phyloP scores from a whole-genome alignment of 2,888 invertebrate species.

The Diabrotica balteata region DNA sequence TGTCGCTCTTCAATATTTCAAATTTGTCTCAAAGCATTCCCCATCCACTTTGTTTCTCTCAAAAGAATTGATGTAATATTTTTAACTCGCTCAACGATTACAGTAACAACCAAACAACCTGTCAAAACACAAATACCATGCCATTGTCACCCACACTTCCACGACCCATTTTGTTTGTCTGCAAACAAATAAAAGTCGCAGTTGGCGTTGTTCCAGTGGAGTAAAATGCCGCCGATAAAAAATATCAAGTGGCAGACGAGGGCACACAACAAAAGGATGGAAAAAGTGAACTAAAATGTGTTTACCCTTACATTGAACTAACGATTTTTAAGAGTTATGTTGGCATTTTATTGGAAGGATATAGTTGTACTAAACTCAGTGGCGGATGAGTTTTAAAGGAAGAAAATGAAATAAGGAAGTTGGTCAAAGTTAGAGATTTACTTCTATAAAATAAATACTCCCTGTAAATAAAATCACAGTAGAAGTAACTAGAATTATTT shows the following conservation, averaged over 20 bases:
- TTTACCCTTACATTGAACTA: conserved; percentile 45
- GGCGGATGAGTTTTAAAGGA: not conserved
- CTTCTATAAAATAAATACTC: no score
- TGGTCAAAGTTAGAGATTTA: no score
- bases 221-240: conserved; percentile 43
- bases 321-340: conserved; percentile 43
- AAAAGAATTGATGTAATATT: conserved; percentile 20
- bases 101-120: conserved; percentile 24
- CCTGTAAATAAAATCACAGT: no score
- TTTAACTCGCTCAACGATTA: conserved; percentile 18
- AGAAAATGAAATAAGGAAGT: no score
- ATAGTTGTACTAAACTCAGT: not conserved
- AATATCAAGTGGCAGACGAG: conserved; percentile 41
- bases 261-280: conserved; percentile 40
- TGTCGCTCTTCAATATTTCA: no score
- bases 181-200: conserved; percentile 46
- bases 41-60: not conserved
- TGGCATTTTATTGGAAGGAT: conserved; percentile 40
- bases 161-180: conserved; percentile 29
- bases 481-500: no score
- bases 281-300: conserved; percentile 44
- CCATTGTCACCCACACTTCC: conserved; percentile 30
- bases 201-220: conserved; percentile 49
- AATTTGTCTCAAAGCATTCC: no score
- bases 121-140: conserved; percentile 27